Base-by-base conservation (phyloP, 2,888 invertebrate species). In the Pocota personata region DNA sequence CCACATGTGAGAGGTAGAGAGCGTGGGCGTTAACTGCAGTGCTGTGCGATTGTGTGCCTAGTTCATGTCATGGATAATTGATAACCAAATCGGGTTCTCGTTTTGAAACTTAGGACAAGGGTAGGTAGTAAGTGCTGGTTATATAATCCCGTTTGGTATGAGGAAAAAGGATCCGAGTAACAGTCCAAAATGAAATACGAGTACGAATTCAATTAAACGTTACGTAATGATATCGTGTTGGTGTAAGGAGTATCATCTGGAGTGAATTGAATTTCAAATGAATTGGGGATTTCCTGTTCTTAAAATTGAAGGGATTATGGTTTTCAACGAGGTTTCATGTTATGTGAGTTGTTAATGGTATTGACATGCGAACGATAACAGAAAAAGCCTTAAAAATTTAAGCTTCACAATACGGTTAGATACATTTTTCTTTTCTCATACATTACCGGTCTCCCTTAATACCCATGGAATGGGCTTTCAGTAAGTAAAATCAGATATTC, bases 21-120 rank as follows among this genome's bases (percentile, higher is more conserved):
- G 24, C 19, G 77, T 77, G 32, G 77, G 77, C 60, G 69, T 60
- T 76, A n/a, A 24, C 66, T 43, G 55, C 66, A 64, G 46, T 27
- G 19, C n/a, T 8, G 14, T 16, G n/a, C 43, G 64, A 27, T 55
- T 60, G 58, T 77, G 48, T 40, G 40, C 67, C 67, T 67, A 77
- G 66, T 58, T 40, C 69, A 43, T 77, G 77, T 69, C 69, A 77
- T 27, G 77, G 50, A 12, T 77, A 77, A 76, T 75, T 75, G 75
- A 75, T 75, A 75, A 75, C 64, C 75, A 55, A 75, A 43, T 75
- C 21, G 64, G 43, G 75, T 62, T 62, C 52, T 64, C 62, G 46
- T 35, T 35, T 48, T 71, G 27, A 27, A 24, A 48, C 32, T 19
- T 24, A 37, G 37, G 48, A 35, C 21, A 19, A 67, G 48, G 32